Base-by-base conservation (phyloP, 2,797 vertebrate genomes). In the Trachops cirrhosus region DNA sequence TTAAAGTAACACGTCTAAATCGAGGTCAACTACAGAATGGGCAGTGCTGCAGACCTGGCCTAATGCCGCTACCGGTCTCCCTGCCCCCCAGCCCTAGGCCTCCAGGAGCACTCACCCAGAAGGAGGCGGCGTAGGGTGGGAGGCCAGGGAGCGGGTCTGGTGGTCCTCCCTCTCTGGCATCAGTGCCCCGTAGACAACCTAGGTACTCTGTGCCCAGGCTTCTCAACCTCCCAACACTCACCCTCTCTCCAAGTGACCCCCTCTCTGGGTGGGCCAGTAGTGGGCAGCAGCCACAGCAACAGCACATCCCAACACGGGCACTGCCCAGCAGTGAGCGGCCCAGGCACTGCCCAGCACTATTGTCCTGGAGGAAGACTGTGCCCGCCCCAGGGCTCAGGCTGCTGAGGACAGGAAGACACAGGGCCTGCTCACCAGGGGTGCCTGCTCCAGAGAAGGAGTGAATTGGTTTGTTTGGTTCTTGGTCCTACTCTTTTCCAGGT, bases 301-400 rank as follows among this genome's bases (percentile, higher is more conserved):
- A 96, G 95, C 98, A 98, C 97, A 97, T 97, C 97, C 93, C 85
- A 48, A 70, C 85, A 24, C 4, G 1, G 85, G 77, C 50, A 9
- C 87, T 84, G 93, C 90, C 78, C 86, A 6, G 86, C 54, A 70
- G 89, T 48, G 19, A 64, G 75, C 34, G 0, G 67, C 73, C 97
- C 97, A 86, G 94, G 96, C 96, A 93, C 97, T 46, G 96, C 96
- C 97, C 96, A 79, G 91, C 9, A 73, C 97, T 94, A 97, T 96
- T 98, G 97, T 97, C 92, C 79, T 8, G 7, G 79, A 37, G 64
- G 48, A 57, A 48, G 62, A 57, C 62, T 85, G 71, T 59, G 75
- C 88, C 92, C 83, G 73, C 97, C 95, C 95, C 90, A 22, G 93
- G 74, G 9, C 90, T 82, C 22, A 6, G 44, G 80, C 86, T 80